Conservation (phyloP, 2,113 vertebrate genomes). For the Baryphthengus martii region DNA sequence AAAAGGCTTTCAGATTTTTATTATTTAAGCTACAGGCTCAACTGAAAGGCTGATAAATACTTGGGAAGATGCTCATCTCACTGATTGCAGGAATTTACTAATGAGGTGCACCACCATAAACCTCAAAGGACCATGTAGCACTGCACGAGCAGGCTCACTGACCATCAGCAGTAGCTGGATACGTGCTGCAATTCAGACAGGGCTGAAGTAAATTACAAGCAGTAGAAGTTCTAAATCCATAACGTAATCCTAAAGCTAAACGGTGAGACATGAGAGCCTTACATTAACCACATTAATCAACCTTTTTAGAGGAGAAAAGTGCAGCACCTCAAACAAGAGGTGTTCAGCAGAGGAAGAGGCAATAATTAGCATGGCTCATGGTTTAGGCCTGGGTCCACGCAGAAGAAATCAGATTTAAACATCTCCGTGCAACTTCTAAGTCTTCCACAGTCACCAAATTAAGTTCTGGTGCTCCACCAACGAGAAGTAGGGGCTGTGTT, state of each 20-base stretch:
- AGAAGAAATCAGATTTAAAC: not conserved
- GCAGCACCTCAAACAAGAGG: not conserved
- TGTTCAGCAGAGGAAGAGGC: not conserved
- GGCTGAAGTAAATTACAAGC: not conserved
- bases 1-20: not conserved
- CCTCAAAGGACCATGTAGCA: accelerated
- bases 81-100: not conserved
- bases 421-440: not conserved
- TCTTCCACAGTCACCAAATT: not conserved
- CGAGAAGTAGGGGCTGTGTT: accelerated
- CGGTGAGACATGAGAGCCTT: not conserved
- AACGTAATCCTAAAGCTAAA: constrained; percentile 13
- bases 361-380: not conserved
- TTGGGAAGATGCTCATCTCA: not conserved
- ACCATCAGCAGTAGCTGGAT: not conserved
- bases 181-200: not conserved
- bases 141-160: not conserved
- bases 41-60: not conserved
- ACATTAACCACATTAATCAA: not conserved
- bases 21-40: not conserved
- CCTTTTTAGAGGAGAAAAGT: not conserved
- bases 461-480: not conserved
- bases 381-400: not conserved
- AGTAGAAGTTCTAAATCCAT: not conserved
- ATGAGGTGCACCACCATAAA: not conserved